Percentiles rank a stretch among this genome's conserved stretches.
Evolutionary conservation across 2,113 vertebrate species (phyloP).

Genomic region (Solea solea): DNA sequence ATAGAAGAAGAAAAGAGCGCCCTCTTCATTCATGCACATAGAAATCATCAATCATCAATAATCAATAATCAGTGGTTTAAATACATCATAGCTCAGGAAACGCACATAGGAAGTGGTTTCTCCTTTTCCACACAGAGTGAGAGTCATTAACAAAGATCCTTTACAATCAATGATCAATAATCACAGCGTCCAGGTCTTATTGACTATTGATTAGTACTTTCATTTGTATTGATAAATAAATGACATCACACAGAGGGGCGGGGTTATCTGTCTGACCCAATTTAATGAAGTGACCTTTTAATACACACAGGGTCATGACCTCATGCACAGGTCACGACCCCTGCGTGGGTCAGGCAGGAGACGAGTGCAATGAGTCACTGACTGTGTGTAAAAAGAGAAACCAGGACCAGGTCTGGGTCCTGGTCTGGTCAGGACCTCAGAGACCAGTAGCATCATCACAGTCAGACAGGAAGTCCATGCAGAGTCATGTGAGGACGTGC

Average conservation of each 20-base stretch:
- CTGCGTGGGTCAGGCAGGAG: slow-evolving; percentile 28
- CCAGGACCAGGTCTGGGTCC: slow-evolving; percentile 13
- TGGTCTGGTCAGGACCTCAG: slow-evolving; percentile 41
- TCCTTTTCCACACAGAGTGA: slow-evolving; percentile 45
- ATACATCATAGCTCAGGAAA: slow-evolving; percentile 19
- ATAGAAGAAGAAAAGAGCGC: background rate
- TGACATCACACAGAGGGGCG: background rate
- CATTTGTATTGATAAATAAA: background rate
- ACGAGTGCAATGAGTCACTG: slow-evolving; percentile 28
- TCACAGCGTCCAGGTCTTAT: slow-evolving; percentile 2
- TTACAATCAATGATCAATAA: background rate
- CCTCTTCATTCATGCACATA: slow-evolving; percentile 79
- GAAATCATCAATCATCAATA: slow-evolving; percentile 40
- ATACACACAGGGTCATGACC: background rate
- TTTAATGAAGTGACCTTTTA: slow-evolving; percentile 34
- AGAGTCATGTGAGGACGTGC: background rate
- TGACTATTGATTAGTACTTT: background rate
- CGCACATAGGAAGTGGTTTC: slow-evolving; percentile 17
- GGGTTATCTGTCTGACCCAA: background rate
- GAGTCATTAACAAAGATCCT: slow-evolving; percentile 24
- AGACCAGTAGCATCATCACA: slow-evolving; percentile 14
- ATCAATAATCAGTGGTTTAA: slow-evolving; percentile 76
- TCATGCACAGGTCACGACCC: slow-evolving; percentile 10
- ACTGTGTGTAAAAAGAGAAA: slow-evolving; percentile 43
- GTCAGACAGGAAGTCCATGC: slow-evolving; percentile 49